These are phyloP conservation scores for Dermolepida albohirtum DNA, from an alignment of 2,888 invertebrate genomes.

Conservation along the genomic window DNA sequence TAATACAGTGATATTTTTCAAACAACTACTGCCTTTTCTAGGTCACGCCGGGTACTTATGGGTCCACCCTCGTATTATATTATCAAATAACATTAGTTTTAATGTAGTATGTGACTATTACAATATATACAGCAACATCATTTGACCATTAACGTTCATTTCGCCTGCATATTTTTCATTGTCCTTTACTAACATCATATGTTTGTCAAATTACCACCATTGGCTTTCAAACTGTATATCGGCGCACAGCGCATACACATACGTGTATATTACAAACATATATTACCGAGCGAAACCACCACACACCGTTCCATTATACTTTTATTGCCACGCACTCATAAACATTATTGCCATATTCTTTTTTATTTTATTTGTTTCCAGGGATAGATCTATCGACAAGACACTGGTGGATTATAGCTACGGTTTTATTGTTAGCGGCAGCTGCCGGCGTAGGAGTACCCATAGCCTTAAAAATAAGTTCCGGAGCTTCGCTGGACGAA, in stretches of 20 bases:
- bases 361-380: conserved; percentile 55
- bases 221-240: conserved; percentile 22
- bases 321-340: conserved; percentile 36
- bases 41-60: no score
- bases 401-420: conserved; percentile 83
- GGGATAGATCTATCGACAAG: conserved; percentile 71
- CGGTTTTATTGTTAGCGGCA: conserved; percentile 80
- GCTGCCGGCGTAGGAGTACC: conserved; percentile 86
- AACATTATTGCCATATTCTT: conserved; percentile 38
- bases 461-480: conserved; percentile 80
- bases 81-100: no score
- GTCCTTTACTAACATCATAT: conserved; percentile 21
- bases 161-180: conserved; percentile 14
- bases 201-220: conserved; percentile 35
- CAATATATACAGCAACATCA: not conserved
- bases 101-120: no score
- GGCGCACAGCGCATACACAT: conserved; percentile 21
- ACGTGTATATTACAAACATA: conserved; percentile 27
- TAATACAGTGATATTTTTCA: no score
- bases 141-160: conserved; percentile 24
- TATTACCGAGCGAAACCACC: conserved; percentile 27
- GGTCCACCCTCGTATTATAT: no score
- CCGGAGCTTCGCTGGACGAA: conserved; percentile 82
- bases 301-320: conserved; percentile 26
- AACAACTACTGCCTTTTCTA: no score